These are phyloP conservation scores for Ailurus styani DNA, from an alignment of 2,113 vertebrate genomes.

Conservation along the genomic window DNA sequence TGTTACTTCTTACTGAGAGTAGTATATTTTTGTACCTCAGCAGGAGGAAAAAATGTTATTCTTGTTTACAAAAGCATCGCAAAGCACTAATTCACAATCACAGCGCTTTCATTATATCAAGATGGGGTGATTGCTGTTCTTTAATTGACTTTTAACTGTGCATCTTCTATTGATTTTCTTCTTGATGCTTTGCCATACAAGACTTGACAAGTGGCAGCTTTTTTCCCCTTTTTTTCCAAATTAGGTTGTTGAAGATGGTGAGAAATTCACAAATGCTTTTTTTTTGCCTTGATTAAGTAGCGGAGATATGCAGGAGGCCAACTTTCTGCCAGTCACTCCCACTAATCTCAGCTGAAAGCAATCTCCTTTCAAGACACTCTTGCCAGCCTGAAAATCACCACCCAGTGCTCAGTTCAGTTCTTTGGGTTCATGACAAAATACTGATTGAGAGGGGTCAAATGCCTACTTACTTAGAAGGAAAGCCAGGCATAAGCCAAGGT, in stretches of 20 bases:
- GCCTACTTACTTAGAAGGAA: not conserved
- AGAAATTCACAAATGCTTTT: slow-evolving; percentile 19
- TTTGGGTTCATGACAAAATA: slow-evolving; percentile 24
- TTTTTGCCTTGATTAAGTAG: not conserved
- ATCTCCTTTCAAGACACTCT: not conserved
- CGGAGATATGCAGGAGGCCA: not conserved
- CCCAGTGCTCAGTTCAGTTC: not conserved
- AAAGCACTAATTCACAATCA: not conserved
- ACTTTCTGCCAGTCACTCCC: not conserved
- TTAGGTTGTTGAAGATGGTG: not conserved
- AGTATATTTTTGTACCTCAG: not conserved
- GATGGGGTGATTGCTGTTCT: not conserved
- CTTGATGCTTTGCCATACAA: not conserved
- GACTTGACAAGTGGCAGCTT: not conserved
- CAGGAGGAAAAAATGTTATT: not conserved
- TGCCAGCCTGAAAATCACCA: not conserved
- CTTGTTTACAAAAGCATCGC: not conserved
- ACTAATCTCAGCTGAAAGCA: not conserved
- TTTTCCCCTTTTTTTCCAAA: not conserved
- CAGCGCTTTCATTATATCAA: not conserved
- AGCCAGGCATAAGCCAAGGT: not conserved
- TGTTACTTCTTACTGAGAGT: not conserved
- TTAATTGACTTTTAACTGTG: slow-evolving; percentile 51
- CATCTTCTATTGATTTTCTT: slow-evolving; percentile 45
- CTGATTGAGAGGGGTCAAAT: not conserved